phyloP scores from a whole-genome alignment of 2,113 vertebrate genomes.

The Percina caprodes region DNA sequence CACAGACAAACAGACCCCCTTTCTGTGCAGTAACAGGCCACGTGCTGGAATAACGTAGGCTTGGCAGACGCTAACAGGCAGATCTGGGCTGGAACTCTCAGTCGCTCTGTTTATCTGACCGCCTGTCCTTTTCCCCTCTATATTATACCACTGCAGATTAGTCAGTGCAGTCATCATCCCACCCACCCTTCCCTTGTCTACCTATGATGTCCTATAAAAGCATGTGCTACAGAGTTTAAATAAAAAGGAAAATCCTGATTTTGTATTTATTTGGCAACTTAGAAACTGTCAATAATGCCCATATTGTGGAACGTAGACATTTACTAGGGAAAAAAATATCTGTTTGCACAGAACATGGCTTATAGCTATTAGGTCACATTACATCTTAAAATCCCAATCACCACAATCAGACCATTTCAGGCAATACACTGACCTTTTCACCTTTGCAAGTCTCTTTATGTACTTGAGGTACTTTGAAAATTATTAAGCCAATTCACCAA shows the following conservation, averaged over 20 bases:
- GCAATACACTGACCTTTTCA: background rate
- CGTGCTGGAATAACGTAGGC: slow-evolving; percentile 39
- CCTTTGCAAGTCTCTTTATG: background rate
- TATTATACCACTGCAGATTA: slow-evolving; percentile 71
- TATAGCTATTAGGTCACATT: background rate
- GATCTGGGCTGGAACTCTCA: slow-evolving; percentile 63
- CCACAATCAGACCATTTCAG: background rate
- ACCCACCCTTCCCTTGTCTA: slow-evolving; percentile 13
- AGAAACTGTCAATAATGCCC: background rate
- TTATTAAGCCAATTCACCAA: background rate
- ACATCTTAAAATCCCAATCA: background rate
- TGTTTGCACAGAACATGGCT: background rate
- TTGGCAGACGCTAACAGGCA: slow-evolving; percentile 52
- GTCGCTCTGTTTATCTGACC: slow-evolving; percentile 64
- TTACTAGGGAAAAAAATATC: background rate
- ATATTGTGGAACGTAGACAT: background rate
- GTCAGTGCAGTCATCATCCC: slow-evolving; percentile 30
- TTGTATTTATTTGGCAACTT: background rate
- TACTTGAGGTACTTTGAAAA: background rate
- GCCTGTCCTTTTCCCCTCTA: slow-evolving; percentile 56
- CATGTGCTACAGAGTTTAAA: background rate
- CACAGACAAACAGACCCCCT: slow-evolving; percentile 1
- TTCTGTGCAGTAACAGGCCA: slow-evolving; percentile 42
- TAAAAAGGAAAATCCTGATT: slow-evolving; percentile 9
- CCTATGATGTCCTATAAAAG: slow-evolving; percentile 19